A percentile compares a stretch with the other conserved stretches of the same genome.
Evolutionary conservation across 1,140 invertebrate species (phyloP).

Genomic region (Sminthurides bifidus): DNA sequence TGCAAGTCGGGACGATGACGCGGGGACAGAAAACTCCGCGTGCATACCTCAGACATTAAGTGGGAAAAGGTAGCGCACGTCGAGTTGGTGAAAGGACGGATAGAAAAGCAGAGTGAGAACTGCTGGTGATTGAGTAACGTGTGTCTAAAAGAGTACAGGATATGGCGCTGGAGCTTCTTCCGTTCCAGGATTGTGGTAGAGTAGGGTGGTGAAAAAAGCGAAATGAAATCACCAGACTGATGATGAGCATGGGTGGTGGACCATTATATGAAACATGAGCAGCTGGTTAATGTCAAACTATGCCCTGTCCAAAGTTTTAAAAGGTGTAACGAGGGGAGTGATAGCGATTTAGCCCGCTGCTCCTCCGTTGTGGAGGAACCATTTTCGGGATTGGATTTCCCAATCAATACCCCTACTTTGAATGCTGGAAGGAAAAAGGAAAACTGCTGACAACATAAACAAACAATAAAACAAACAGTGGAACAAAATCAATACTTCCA

Average conservation of each 20-base stretch:
- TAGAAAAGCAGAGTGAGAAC: too few relatives aligned
- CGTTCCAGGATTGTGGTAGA: too few relatives aligned
- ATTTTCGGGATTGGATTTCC: slow-evolving; percentile 33
- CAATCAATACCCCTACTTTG: slow-evolving; percentile 32
- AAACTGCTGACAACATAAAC: slow-evolving; percentile 34
- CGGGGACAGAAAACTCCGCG: too few relatives aligned
- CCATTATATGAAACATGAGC: slow-evolving; percentile 2
- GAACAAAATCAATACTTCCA: slow-evolving; percentile 32
- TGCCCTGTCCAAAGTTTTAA: too few relatives aligned
- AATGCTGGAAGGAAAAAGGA: slow-evolving; percentile 30
- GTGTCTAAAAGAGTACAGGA: too few relatives aligned
- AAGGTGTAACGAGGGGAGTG: too few relatives aligned
- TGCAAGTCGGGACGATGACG: too few relatives aligned
- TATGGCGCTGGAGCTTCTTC: too few relatives aligned
- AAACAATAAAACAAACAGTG: slow-evolving; percentile 34
- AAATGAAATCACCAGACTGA: background rate
- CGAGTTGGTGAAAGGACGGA: too few relatives aligned
- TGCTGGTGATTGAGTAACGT: too few relatives aligned
- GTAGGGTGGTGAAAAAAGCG: background rate
- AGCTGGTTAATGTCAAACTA: background rate
- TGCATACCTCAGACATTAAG: too few relatives aligned
- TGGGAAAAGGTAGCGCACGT: too few relatives aligned
- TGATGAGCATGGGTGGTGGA: background rate
- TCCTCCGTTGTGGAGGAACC: slow-evolving; percentile 3
- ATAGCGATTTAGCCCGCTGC: background rate